Conservation (phyloP, 2,888 invertebrate genomes). For the Hyalella azteca region DNA sequence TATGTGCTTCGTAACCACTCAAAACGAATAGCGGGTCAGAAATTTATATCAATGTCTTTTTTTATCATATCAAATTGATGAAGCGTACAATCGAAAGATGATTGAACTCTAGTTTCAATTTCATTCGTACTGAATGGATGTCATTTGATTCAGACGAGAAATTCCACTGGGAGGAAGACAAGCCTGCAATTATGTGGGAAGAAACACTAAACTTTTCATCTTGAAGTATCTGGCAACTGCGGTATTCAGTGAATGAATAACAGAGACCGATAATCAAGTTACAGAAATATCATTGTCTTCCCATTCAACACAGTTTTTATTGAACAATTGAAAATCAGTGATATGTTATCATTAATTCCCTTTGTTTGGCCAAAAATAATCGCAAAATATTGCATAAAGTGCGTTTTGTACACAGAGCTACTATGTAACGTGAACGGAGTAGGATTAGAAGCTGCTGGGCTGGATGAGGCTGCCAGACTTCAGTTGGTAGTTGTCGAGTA, state of each 20-base stretch:
- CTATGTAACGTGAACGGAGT: not conserved
- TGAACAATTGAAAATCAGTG: too few species aligned
- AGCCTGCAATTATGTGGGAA: not conserved
- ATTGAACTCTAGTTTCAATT: too few species aligned
- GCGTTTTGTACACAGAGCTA: not conserved
- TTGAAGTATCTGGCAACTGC: conserved; percentile 2
- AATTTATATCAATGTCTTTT: too few species aligned
- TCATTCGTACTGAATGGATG: not conserved
- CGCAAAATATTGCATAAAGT: not conserved
- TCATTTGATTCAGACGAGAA: not conserved
- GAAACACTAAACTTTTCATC: not conserved
- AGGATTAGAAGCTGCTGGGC: not conserved
- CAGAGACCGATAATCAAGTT: not conserved
- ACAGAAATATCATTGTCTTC: too few species aligned
- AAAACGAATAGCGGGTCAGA: too few species aligned
- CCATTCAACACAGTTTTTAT: too few species aligned
- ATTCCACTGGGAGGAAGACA: conserved; percentile 6
- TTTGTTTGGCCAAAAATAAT: too few species aligned
- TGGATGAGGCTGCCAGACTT: not conserved
- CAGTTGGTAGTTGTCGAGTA: conserved; percentile 35
- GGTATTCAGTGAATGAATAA: not conserved
- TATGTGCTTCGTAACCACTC: too few species aligned
- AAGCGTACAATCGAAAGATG: too few species aligned
- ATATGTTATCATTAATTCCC: too few species aligned
- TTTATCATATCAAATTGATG: too few species aligned